Base-by-base conservation (phyloP, 1,140 invertebrate genomes). In the Cydia splendana region DNA sequence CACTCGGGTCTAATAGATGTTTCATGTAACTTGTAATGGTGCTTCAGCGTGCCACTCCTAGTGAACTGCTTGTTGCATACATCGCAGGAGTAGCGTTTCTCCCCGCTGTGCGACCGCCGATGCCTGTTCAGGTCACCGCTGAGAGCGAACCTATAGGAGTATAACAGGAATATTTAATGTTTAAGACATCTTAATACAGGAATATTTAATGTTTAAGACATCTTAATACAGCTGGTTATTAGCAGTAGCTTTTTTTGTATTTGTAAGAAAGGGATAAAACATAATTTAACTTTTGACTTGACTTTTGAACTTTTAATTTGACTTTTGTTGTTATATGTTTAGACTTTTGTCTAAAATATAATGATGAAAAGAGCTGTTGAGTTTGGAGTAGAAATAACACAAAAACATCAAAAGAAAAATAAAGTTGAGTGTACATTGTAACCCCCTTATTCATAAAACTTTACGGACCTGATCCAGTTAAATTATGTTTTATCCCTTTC, bases 31-130 rank as follows among this genome's bases (percentile, higher is more conserved):
- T 18, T 57, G 4, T 9, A n/a, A 57, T 57, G 53, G 53, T 57
- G 53, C 53, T 57, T 34, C 30, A 69, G 12, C 15, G 65, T 69
- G 65, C 30, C 30, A 15, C 30, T 69, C 4, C 65, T 30, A 2
- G 65, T 69, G 15, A 69, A 69, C 10, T 69, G 65, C 15, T 69
- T 69, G 65, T 38, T 30, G 15, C 65, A 69, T 34, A 34, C 38
- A 0, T 34, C 30, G 30, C 65, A 69, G 28, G 65, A 1, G 30
- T 34, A 69, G 28, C 30, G 65, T n/a, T 69, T 69, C 65, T 69
- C 65, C 1, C 65, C 65, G 30, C 13, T 69, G 65, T 69, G 65
- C 5, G 65, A 38, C 5, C 65, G 65, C 12, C 30, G 65, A 34
- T 69, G 65, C n/a, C 65, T 30, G 30, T 30, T 69, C 30, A 69